Base-by-base conservation (phyloP, 1,140 invertebrate species). In the Trichoplusia ni region DNA sequence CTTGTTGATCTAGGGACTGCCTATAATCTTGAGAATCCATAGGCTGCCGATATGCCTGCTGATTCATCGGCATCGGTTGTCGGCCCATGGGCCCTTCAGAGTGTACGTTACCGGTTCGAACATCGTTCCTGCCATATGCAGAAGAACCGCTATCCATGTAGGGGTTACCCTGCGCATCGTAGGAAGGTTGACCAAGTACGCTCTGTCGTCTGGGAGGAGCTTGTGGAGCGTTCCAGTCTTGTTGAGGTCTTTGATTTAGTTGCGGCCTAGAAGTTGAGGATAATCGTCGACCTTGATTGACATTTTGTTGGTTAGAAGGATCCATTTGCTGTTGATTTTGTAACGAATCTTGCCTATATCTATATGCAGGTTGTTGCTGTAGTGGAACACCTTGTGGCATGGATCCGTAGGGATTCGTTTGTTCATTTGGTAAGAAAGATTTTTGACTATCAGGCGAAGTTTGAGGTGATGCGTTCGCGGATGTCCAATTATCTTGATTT, bases 171-270 rank as follows among this genome's bases (percentile, higher is more conserved):
- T 82, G 85, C 1, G 74, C 21, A 40, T 81, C 77, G n/a, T 75
- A 73, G n/a, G 68, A 75, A 2, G 86, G 82, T 62, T 88, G 85
- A 21, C 75, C 84, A 3, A 89, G 69, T 9, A 90, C 66, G 49
- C 86, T 90, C 71, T 82, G 84, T 71, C 85, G 71, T 70, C 86
- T 64, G 0, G 71, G 47, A 61, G 79, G 66, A 19, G 77, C 77
- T 59, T 81, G 72, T n/a, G 78, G 51, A 40, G 84, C 35, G 54
- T 77, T 82, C 85, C 85, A 90, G 16, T 89, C 84, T 58, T 85
- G 69, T n/a, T 71, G 47, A 16, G 77, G 72, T 59, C 77, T 77
- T 67, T 86, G 84, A 70, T 77, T 87, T 18, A 69, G 37, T 27
- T 73, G 59, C 18, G 75, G 75, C 66, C 82, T 75, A 7, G 73